A percentile compares a stretch with the other conserved stretches of the same genome.
phyloP scores from a whole-genome alignment of 2,113 vertebrate species.

The Chitala chitala region DNA sequence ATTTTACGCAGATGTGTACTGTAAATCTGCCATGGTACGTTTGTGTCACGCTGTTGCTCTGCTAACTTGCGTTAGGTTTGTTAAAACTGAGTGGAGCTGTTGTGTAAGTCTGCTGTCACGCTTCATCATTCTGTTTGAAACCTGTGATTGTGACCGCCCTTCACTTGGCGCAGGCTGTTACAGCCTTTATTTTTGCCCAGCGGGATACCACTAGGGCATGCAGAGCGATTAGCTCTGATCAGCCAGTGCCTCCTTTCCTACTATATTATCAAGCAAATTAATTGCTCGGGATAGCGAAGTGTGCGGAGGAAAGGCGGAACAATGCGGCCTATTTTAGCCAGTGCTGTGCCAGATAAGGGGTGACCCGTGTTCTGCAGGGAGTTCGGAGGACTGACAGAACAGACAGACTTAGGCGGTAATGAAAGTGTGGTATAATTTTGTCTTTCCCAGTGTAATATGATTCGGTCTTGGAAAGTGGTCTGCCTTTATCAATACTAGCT shows the following conservation, averaged over 20 bases:
- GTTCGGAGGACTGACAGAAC: neutral
- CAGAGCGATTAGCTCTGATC: neutral
- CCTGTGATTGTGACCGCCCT: neutral
- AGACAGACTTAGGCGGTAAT: neutral
- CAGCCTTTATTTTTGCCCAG: neutral
- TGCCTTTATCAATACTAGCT: neutral
- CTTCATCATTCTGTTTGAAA: no score
- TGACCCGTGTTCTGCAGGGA: neutral
- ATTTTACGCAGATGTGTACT: no score
- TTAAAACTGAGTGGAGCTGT: no score
- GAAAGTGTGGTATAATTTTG: neutral
- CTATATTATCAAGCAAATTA: neutral
- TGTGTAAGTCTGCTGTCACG: no score
- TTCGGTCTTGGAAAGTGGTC: neutral
- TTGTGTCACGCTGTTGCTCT: neutral
- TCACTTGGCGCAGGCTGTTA: neutral
- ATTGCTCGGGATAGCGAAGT: conserved; percentile 12
- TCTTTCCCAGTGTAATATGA: neutral
- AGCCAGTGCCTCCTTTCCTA: neutral
- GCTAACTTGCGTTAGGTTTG: no score
- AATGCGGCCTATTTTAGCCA: neutral
- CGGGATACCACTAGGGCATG: neutral
- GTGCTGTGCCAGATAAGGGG: neutral
- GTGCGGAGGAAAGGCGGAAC: neutral
- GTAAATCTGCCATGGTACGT: no score